A percentile compares a stretch with the other conserved stretches of the same genome.
Evolutionary conservation across 2,113 vertebrate species (phyloP).

Genomic region (Climacteris rufus): DNA sequence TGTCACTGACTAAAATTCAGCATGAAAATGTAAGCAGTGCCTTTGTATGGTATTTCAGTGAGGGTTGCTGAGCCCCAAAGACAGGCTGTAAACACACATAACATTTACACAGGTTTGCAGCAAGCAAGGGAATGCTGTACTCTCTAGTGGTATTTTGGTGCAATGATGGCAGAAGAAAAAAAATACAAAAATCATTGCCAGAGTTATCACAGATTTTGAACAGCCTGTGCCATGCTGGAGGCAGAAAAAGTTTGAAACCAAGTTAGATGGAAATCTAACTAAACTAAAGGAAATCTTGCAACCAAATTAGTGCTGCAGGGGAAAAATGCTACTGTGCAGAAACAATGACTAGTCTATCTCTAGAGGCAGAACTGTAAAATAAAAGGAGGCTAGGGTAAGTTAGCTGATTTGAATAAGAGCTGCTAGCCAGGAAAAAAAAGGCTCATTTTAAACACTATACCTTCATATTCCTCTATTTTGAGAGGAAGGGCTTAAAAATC

Average conservation of each 20-base stretch:
- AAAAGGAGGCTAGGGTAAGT: background rate
- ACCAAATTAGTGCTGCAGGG: background rate
- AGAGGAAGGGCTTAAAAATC: background rate
- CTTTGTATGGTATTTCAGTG: background rate
- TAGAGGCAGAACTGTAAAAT: background rate
- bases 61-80: background rate
- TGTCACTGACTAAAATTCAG: background rate
- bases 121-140: background rate
- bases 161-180: background rate
- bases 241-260: background rate
- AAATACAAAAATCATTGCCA: background rate
- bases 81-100: background rate
- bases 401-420: background rate
- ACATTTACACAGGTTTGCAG: background rate
- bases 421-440: background rate
- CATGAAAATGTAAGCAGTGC: fast-evolving
- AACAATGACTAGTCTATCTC: constrained; percentile 2
- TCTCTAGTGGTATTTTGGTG: background rate
- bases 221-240: background rate
- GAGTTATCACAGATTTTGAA: background rate
- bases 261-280: background rate
- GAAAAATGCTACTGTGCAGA: background rate
- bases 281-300: constrained; percentile 3
- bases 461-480: background rate
- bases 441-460: background rate